Percentiles rank a stretch among this genome's conserved stretches.
Conservation (phyloP, 2,113 vertebrate species). For the Lampris megalopsis region DNA sequence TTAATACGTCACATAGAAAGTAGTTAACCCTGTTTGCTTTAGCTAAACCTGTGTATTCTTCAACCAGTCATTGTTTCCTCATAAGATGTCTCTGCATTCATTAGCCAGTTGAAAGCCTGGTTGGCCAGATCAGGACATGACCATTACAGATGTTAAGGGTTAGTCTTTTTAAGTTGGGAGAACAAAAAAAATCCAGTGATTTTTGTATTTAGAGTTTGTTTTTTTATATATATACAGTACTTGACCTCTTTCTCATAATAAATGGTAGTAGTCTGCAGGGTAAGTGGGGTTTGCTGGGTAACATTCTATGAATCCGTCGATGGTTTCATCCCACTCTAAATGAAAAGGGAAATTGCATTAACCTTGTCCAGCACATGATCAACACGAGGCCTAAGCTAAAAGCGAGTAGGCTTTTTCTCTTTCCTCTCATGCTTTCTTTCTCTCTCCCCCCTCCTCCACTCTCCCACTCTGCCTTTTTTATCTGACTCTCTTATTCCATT, state of each 20-base stretch:
- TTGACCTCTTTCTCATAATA: not conserved
- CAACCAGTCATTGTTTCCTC: slow-evolving; percentile 14
- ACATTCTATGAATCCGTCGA: slow-evolving; percentile 16
- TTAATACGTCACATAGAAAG: slow-evolving; percentile 21
- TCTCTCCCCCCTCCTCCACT: not conserved
- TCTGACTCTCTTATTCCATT: not conserved
- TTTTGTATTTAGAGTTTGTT: slow-evolving; percentile 13
- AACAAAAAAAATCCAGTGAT: slow-evolving; percentile 13
- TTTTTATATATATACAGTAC: no score
- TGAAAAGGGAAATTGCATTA: slow-evolving; percentile 34
- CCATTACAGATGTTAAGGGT: no score
- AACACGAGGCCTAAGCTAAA: slow-evolving; percentile 53
- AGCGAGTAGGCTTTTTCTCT: not conserved
- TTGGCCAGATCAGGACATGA: not conserved
- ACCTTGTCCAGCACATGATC: slow-evolving; percentile 69
- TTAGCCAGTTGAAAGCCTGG: slow-evolving; percentile 11
- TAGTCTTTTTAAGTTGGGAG: not conserved
- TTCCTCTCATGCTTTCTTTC: not conserved
- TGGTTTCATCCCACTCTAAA: slow-evolving; percentile 28
- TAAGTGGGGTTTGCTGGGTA: slow-evolving; percentile 4
- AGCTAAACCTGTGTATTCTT: slow-evolving; percentile 1
- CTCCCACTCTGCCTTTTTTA: not conserved
- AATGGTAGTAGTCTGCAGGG: not conserved
- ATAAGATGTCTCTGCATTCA: not conserved
- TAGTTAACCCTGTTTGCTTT: not conserved